These are phyloP conservation scores for Hycleus phaleratus DNA, from an alignment of 1,140 invertebrate species.

Conservation along the genomic window DNA sequence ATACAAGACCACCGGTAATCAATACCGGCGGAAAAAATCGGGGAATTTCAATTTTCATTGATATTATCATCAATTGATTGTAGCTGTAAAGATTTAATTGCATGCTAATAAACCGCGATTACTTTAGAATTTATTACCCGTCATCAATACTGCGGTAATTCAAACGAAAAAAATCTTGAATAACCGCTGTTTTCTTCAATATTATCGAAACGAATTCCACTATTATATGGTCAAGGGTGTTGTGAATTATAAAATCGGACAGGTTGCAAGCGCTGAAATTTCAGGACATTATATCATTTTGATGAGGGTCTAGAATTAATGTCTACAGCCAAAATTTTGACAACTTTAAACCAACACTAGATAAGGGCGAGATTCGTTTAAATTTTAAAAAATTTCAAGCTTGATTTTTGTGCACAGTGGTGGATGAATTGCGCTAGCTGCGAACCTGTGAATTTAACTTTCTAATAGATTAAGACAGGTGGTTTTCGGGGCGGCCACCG, in stretches of 20 bases:
- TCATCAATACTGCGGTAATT: too few species aligned
- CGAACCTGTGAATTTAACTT: constrained; percentile 28
- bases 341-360: background rate
- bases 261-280: constrained; percentile 36
- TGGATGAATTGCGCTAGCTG: background rate
- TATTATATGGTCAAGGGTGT: constrained; percentile 22
- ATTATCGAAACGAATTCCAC: too few species aligned
- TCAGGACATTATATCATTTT: constrained; percentile 30
- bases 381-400: constrained; percentile 21
- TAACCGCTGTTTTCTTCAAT: too few species aligned
- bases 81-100: too few species aligned
- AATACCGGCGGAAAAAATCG: background rate
- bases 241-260: constrained; percentile 23
- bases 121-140: too few species aligned
- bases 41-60: too few species aligned
- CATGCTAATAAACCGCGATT: too few species aligned
- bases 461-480: constrained; percentile 28
- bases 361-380: constrained; percentile 4
- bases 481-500: constrained; percentile 21
- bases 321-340: constrained; percentile 21
- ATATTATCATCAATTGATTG: too few species aligned
- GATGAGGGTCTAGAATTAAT: constrained; percentile 36
- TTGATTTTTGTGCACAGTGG: constrained; percentile 11
- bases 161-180: too few species aligned
- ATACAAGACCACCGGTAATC: background rate